Base-by-base conservation (phyloP, 2,797 vertebrate species). In the Megalops cyprinoides region DNA sequence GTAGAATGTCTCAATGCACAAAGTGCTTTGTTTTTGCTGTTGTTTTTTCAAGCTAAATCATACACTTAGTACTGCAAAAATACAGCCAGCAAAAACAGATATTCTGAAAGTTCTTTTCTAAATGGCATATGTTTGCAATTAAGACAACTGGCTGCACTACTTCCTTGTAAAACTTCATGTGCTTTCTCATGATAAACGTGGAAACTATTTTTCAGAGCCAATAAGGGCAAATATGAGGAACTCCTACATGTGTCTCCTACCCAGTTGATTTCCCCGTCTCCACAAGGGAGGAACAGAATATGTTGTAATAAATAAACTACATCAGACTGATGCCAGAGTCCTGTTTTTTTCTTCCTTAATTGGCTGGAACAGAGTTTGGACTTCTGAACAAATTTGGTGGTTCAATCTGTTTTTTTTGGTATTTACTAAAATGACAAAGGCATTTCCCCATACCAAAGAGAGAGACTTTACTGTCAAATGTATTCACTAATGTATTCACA, bases 101-200 rank as follows among this genome's bases (percentile, higher is more conserved):
- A 18, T 67, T 67, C 31, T 34, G 31, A 9, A 14, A 15, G 37
- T 67, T 4, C 12, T 23, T 39, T 69, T 39, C 18, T 23, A 69
- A 42, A 42, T 20, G 34, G 42, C 65, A 69, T 42, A 69, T 39
- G 65, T 4, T 69, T 42, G 65, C 65, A 69, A 69, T 69, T 69
- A 69, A 39, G 65, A 42, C 34, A 42, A 69, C 9, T 42, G 34
- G 15, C 7, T 10, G 39, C 18, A 20, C 31, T 37, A 2, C 18
- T 23, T 42, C 65, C 34, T 65, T 31, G 31, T 31, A 60, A 60
- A 60, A 60, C n/a, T 2, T 60, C 31, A 9, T 60, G 58, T 12
- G n/a, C 25, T 31, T 60, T 58, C 60, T 34, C n/a, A 34, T 31
- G 28, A 65, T 34, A 15, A 10, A 65, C 28, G 34, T 65, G 60